A percentile compares a stretch with the other conserved stretches of the same genome.
These are phyloP conservation scores for Gorsachius goisagi DNA, from an alignment of 2,113 vertebrate species.

Conservation along the genomic window DNA sequence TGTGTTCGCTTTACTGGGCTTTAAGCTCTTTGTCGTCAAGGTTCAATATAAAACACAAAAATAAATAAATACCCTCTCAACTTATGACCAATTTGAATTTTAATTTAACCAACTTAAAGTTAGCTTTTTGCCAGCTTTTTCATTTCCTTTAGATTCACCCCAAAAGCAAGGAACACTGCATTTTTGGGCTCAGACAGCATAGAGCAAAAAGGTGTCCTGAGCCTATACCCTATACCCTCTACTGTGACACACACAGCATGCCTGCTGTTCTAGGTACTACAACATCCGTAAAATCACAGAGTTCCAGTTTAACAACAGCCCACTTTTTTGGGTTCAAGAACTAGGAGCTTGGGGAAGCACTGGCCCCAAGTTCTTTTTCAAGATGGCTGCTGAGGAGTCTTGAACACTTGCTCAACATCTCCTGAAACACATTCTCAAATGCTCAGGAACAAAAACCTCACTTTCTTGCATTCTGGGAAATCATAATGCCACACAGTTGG, in stretches of 20 bases:
- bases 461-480: not conserved
- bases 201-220: not conserved
- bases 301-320: not conserved
- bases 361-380: not conserved
- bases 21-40: not conserved
- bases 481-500: not conserved
- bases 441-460: not conserved
- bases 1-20: not conserved
- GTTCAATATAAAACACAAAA: not conserved
- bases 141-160: not conserved
- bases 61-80: not conserved
- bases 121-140: not conserved
- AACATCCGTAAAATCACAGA: not conserved
- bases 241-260: not conserved
- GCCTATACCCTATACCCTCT: not conserved
- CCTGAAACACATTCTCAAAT: not conserved
- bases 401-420: not conserved
- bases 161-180: not conserved
- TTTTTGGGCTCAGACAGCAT: not conserved
- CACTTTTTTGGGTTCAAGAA: not conserved
- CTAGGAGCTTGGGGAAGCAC: not conserved
- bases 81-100: not conserved
- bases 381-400: not conserved
- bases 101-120: not conserved
- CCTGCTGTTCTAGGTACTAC: not conserved